These are phyloP conservation scores for Clinocottus analis DNA, from an alignment of 2,113 vertebrate genomes.

Conservation along the genomic window DNA sequence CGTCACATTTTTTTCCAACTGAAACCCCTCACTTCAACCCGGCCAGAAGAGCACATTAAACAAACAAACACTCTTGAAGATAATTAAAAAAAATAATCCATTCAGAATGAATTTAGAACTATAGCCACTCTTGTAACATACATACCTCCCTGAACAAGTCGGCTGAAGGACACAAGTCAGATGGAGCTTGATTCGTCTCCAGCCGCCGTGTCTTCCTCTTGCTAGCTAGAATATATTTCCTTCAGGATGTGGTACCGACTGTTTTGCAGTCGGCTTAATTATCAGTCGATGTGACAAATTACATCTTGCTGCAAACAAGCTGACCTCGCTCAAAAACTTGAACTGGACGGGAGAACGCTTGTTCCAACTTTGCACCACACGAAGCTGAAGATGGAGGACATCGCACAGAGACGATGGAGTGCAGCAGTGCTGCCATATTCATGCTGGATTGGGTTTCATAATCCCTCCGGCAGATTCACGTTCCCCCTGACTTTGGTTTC, in stretches of 20 bases:
- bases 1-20: too few relatives aligned
- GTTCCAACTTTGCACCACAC: neutral
- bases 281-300: slow-evolving; percentile 7
- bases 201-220: slow-evolving; percentile 10
- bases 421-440: slow-evolving; percentile 14
- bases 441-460: slow-evolving; percentile 10
- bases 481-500: slow-evolving; percentile 19
- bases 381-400: slow-evolving; percentile 5
- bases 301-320: slow-evolving; percentile 7
- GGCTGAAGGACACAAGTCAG: neutral
- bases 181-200: slow-evolving; percentile 35
- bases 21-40: too few relatives aligned
- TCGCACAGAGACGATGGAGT: too few relatives aligned
- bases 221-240: neutral
- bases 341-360: neutral
- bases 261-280: slow-evolving; percentile 13
- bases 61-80: neutral
- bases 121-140: neutral
- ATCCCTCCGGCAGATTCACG: slow-evolving; percentile 63
- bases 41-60: neutral
- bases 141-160: neutral
- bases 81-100: too few relatives aligned
- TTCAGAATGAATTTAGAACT: neutral
- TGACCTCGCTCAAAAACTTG: neutral
- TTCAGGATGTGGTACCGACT: neutral